Evolutionary conservation across 2,113 vertebrate genomes (phyloP).

Genomic region (Diphyllodes magnificus): DNA sequence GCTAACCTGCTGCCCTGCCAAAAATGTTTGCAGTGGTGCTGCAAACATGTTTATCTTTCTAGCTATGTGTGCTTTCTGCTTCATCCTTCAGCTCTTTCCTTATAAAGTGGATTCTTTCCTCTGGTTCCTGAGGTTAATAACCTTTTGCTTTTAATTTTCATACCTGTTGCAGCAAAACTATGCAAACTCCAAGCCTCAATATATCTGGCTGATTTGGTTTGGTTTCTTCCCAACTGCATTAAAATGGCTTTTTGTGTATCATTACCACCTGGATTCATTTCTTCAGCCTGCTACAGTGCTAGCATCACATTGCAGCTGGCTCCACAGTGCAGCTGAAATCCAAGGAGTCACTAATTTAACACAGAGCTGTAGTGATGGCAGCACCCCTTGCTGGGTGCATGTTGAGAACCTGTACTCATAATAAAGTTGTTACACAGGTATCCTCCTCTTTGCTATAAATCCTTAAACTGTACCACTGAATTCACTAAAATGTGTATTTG

Average conservation of each 20-base stretch:
- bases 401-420: rapidly evolving
- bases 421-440: not conserved
- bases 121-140: not conserved
- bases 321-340: not conserved
- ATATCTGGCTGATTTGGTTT: not conserved
- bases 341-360: not conserved
- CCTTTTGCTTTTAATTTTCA: not conserved
- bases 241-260: not conserved
- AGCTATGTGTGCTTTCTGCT: not conserved
- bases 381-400: not conserved
- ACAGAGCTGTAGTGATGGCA: not conserved
- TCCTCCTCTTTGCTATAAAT: not conserved
- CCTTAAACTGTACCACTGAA: not conserved
- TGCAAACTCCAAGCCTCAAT: not conserved
- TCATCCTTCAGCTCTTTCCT: not conserved
- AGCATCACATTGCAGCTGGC: not conserved
- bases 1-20: not conserved
- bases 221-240: not conserved
- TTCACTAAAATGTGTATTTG: not conserved
- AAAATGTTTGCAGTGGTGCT: not conserved
- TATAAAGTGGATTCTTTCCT: not conserved
- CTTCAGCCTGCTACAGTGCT: not conserved
- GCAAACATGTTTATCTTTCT: not conserved
- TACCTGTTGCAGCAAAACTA: not conserved
- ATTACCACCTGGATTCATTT: not conserved